Conservation (phyloP, 2,888 invertebrate genomes). For the Apodemia zela region DNA sequence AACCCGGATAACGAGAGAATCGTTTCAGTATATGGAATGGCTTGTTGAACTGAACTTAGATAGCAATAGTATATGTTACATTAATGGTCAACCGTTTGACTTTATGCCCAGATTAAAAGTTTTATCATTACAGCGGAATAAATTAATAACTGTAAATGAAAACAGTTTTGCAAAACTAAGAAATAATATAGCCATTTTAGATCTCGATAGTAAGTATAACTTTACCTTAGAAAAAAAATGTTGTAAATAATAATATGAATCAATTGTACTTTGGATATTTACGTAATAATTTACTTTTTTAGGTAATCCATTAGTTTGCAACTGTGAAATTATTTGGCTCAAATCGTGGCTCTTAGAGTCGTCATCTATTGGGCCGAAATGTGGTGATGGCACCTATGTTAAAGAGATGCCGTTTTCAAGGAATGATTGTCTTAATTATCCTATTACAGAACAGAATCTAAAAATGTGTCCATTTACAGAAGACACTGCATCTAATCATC, state of each 20-base stretch:
- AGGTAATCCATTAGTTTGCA: constrained; percentile 92
- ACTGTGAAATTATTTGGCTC: constrained; percentile 91
- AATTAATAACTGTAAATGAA: constrained; percentile 86
- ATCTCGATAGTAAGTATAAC: constrained; percentile 86
- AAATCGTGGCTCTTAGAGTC: constrained; percentile 90
- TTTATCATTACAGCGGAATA: constrained; percentile 88
- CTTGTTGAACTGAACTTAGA: constrained; percentile 92
- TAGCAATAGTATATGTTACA: constrained; percentile 89
- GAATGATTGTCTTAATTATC: constrained; percentile 81
- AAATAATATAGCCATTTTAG: constrained; percentile 90
- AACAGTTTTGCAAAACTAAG: constrained; percentile 86
- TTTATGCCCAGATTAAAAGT: constrained; percentile 91
- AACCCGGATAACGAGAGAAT: constrained; percentile 84
- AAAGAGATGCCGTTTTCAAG: constrained; percentile 86
- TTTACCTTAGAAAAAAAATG: not conserved
- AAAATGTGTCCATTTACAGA: constrained; percentile 84
- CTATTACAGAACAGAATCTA: constrained; percentile 74
- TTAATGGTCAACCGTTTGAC: constrained; percentile 90
- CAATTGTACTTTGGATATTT: not conserved
- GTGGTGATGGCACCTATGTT: constrained; percentile 88
- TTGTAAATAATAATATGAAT: not conserved
- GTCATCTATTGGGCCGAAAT: constrained; percentile 87
- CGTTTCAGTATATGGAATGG: constrained; percentile 89
- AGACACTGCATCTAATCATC: constrained; percentile 57
- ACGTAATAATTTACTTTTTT: constrained; percentile 37